These are phyloP conservation scores for Boloria selene DNA, from an alignment of 2,888 invertebrate species.

Conservation along the genomic window DNA sequence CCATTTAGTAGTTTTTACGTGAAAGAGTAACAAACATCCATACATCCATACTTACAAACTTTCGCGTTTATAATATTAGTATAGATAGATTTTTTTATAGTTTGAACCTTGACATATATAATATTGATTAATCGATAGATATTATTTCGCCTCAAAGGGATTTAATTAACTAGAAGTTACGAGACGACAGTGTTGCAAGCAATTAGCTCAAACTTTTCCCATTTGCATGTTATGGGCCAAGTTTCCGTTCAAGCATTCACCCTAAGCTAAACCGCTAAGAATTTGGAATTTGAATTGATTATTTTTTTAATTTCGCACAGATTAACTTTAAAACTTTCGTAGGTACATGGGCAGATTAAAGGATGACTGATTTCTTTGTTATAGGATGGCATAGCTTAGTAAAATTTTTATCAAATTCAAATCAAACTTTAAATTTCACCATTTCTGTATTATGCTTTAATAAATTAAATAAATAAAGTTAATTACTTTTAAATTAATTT, in stretches of 20 bases:
- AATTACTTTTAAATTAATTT: no score
- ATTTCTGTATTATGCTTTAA: no score
- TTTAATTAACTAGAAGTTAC: slow-evolving; percentile 57
- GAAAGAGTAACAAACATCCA: no score
- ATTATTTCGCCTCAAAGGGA: slow-evolving; percentile 24
- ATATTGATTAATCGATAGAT: not conserved
- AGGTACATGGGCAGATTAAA: not conserved
- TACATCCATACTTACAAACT: no score
- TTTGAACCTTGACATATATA: no score
- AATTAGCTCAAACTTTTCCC: slow-evolving; percentile 68
- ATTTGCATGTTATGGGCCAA: slow-evolving; percentile 79
- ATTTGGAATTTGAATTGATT: slow-evolving; percentile 60
- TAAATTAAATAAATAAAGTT: no score
- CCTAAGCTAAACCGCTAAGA: slow-evolving; percentile 46
- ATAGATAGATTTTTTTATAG: no score
- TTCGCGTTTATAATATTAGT: no score
- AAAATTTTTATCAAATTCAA: no score
- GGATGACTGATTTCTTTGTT: not conserved
- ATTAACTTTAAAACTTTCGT: slow-evolving; percentile 14
- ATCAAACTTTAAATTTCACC: no score
- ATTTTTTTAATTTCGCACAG: slow-evolving; percentile 61
- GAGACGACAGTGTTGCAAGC: slow-evolving; percentile 48
- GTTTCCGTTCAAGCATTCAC: slow-evolving; percentile 47
- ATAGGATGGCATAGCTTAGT: no score
- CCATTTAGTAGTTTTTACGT: no score